Evolutionary conservation across 1,140 invertebrate species (phyloP), one percentile per base, ranked within the genome.

Genomic region (Bombus balteatus): DNA sequence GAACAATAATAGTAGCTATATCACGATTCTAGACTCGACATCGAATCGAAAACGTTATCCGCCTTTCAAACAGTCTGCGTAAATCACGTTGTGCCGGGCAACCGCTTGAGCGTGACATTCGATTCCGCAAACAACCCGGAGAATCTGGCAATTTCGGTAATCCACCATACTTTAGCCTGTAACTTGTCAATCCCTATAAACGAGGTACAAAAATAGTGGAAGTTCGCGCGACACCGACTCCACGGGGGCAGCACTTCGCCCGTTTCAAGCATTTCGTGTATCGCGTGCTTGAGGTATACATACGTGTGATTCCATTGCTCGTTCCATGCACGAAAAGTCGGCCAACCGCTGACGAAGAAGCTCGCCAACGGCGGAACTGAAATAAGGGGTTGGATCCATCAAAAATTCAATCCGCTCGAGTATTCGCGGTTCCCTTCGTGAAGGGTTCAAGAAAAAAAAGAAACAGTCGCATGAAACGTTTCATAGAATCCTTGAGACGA

Each of bases 371-470:
- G 34, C 53, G 70, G 8, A 62, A 32, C 25, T 9, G 25, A 12
- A 68, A 39, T 34, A 37, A n/a, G 43, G 57, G 37, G n/a, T 70
- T 43, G 74, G 68, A 34, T 70, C 79, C 85, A 92, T 92, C 86
- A 92, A 92, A 92, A 91, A 92, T 92, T 92, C 92, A 92, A 92
- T 92, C 86, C 85, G 81, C 88, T 84, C 84, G 88, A 87, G 87
- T 78, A 68, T 80, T 87, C 80, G 85, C 75, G 89, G 83, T 84
- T 87, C 84, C 71, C 77, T 18, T 28, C 59, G 59, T 12, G 66
- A 89, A 81, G 76, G 39, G 53, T 73, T 72, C 65, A 80, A 86
- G 70, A 43, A 25, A 72, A 57, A 34, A 66, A 47, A 81, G 37
- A 39, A 13, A 87, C 73, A 85, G 68, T 85, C 76, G 77, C 81